These are phyloP conservation scores for Tachypleus tridentatus DNA, from an alignment of 1,140 invertebrate genomes.

Conservation along the genomic window DNA sequence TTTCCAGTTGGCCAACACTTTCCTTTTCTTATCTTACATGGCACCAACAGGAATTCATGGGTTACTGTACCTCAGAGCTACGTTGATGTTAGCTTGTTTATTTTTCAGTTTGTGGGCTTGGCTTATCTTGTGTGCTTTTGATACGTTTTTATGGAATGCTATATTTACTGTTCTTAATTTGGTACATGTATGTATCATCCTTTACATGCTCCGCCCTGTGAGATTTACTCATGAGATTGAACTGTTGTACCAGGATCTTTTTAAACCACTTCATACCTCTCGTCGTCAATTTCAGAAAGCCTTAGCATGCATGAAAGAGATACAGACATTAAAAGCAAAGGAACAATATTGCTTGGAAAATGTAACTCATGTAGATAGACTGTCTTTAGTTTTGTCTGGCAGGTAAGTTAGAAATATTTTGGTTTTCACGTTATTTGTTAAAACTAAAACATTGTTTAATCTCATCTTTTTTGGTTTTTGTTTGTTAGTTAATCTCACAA, in stretches of 20 bases:
- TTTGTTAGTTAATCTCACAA: no score
- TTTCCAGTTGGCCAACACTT: conserved; percentile 60
- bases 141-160: conserved; percentile 73
- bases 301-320: conserved; percentile 64
- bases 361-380: conserved; percentile 71
- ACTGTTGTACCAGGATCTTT: conserved; percentile 67
- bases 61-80: conserved; percentile 59
- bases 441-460: background rate
- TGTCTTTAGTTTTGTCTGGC: conserved; percentile 71
- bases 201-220: conserved; percentile 67
- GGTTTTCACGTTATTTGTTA: conserved; percentile 11
- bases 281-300: conserved; percentile 68
- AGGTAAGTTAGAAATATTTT: conserved; percentile 47
- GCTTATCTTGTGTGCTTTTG: conserved; percentile 67
- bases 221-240: conserved; percentile 74
- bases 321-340: conserved; percentile 62
- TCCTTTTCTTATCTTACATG: conserved; percentile 64
- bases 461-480: no score
- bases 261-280: conserved; percentile 65
- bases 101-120: conserved; percentile 69
- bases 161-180: conserved; percentile 70
- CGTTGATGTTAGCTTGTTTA: conserved; percentile 59
- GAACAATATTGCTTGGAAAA: conserved; percentile 81
- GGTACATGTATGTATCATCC: conserved; percentile 61
- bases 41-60: conserved; percentile 65